Evolutionary conservation across 2,797 vertebrate species (phyloP), one percentile per base, ranked within the genome.

Genomic region (Siniperca undulata): DNA sequence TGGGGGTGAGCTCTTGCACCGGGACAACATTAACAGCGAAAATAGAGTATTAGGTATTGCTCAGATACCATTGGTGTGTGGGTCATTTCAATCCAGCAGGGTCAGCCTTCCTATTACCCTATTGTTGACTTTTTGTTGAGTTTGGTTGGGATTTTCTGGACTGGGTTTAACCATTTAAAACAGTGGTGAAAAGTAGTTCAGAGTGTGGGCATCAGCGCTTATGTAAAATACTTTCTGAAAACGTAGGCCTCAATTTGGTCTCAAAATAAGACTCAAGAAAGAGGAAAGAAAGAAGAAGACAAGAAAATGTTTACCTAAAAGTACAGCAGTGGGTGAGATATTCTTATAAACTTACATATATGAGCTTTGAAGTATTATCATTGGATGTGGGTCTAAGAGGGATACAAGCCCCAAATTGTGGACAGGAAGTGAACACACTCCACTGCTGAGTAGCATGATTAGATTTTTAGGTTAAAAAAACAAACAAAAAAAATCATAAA

Each of bases 51-150:
- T 70, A 74, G 74, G 38, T 68, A 65, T 70, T 80, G 78, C 84
- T 79, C 66, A 50, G 82, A 83, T 78, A 75, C 78, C 84, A 84
- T 76, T 80, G 74, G 58, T 48, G 72, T 1, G 10, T 5, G 4
- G 91, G 91, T 91, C 83, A 82, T 91, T 91, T 88, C 79, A 89
- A 91, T 90, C 83, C 82, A 56, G 55, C 50, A 0, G 61, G 86
- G 85, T 86, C 88, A 91, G 85, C 61, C 75, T 87, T 82, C 74
- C 84, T 61, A 89, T 91, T 90, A 88, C 73, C 86, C 90, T 77
- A 55, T 60, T 74, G 87, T 84, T 83, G 86, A 85, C 78, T 86
- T 69, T 52, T 71, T 70, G 80, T 78, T 58, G 67, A 68, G 69
- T 74, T 74, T 46, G 66, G 65, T 65, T 58, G 13, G 59, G n/a